Evolutionary conservation across 2,113 vertebrate genomes (phyloP), one percentile per base, ranked within the genome.

Genomic region (Brachionichthys hirsutus): DNA sequence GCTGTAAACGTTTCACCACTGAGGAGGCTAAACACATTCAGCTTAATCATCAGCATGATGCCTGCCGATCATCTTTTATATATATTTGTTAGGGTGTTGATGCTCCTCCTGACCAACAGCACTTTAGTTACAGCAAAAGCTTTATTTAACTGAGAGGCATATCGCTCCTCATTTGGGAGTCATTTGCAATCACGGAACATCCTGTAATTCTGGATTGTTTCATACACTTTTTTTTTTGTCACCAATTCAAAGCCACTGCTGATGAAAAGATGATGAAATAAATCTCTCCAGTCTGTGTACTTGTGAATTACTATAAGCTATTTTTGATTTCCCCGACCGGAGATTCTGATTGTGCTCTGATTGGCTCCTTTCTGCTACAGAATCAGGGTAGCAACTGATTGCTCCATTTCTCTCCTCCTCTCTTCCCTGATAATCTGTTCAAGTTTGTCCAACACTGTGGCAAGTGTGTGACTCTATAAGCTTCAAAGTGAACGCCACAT

Each of bases 321-420:
- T 76, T 67, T 80, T 75, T 76, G 59, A 62, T 62, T 62, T 71
- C 57, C 57, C 19, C 53, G 66, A 78, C 63, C 8, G 7, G 54
- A 67, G 67, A 49, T 58, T 82, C 61, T 80, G 82, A 88, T 79
- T 80, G 73, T 67, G 30, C 65, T 67, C 68, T 82, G 82, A 89
- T 88, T 79, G 81, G 76, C 73, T 64, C 51, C 64, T 76, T 76
- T 63, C 68, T 63, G 60, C 71, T 64, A 58, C 67, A 81, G 70
- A 81, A 67, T 67, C 52, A 73, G 35, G 34, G 44, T 67, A 75
- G 55, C 24, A 60, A 58, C 67, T 79, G 78, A 83, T 79, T 77
- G 56, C 73, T 64, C 62, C 12, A 47, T 34, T 22, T 54, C 53
- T 53, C 40, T 44, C 4, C 19, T 40, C 44, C 18, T 69, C 66